A percentile compares a stretch with the other conserved stretches of the same genome.
These are phyloP conservation scores for Bos indicus DNA, from an alignment of 2,113 vertebrate species.

Conservation along the genomic window DNA sequence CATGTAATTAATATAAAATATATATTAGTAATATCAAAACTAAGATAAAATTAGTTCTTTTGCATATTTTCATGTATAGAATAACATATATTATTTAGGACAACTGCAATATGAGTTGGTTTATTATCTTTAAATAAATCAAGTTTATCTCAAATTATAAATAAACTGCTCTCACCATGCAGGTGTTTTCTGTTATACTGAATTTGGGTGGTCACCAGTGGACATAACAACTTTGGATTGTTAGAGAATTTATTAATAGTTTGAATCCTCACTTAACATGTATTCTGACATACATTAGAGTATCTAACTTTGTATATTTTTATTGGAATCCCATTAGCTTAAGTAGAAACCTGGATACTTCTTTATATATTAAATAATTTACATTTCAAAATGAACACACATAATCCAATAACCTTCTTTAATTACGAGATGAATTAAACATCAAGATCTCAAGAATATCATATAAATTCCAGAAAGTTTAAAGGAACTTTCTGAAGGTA, in stretches of 20 bases:
- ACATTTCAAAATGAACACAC: not conserved
- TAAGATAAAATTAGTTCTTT: slow-evolving; percentile 3
- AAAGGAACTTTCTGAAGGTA: not conserved
- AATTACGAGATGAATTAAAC: not conserved
- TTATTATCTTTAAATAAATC: not conserved
- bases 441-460: not conserved
- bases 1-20: slow-evolving; percentile 11
- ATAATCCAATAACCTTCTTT: not conserved
- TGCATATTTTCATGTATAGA: not conserved
- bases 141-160: not conserved
- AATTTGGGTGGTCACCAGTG: not conserved
- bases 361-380: slow-evolving; percentile 19
- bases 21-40: not conserved
- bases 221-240: not conserved
- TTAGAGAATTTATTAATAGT: not conserved
- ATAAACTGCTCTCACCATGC: not conserved
- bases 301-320: not conserved
- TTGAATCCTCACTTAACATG: not conserved
- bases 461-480: not conserved
- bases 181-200: not conserved
- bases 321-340: not conserved
- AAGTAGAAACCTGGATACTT: not conserved
- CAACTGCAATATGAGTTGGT: not conserved
- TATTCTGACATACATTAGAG: not conserved
- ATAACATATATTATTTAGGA: not conserved